Evolutionary conservation across 2,113 vertebrate species (phyloP), one percentile per base, ranked within the genome.

Genomic region (Pipa parva): DNA sequence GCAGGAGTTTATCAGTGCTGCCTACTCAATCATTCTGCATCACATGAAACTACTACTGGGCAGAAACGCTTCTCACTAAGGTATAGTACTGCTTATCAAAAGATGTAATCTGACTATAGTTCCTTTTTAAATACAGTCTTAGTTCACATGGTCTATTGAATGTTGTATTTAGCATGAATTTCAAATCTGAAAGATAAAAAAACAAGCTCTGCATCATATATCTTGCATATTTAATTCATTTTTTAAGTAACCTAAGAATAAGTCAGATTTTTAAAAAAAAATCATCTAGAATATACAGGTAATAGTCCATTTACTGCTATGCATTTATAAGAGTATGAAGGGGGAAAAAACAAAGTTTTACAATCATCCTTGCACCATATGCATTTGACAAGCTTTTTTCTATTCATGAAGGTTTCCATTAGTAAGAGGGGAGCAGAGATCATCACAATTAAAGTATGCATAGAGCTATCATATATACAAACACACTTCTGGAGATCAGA

Each of bases 351-450:
- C 39, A 42, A 42, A 42, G 52, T 57, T 65, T 65, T 80, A 76
- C 73, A 82, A 73, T 66, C 77, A 81, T 57, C 31, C 63, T 83
- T 77, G 50, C 28, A 48, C 56, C n/a, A n/a, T 51, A 73, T 81
- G 45, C 24, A 59, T 78, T 81, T 82, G 66, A 77, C 78, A 80
- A 73, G 66, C 78, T 63, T 58, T 72, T 63, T 72, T 63, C 78
- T 46, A 48, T 77, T 80, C 63, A 71, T 78, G 68, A 79, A 76
- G 75, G 71, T 72, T 76, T 79, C 75, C 73, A 83, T 82, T 83
- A 81, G 61, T 58, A 70, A 82, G 48, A 64, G 75, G 59, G 39
- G 63, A 52, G 74, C 54, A 51, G 1, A 4, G 17, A 75, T 63
- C 60, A 68, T 75, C 51, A 74, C 49, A 78, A 82, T 71, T 54